Percentiles rank a stretch among this genome's conserved stretches.
These are phyloP conservation scores for Drosophila pegasa DNA, from an alignment of 2,888 invertebrate genomes.

Conservation along the genomic window DNA sequence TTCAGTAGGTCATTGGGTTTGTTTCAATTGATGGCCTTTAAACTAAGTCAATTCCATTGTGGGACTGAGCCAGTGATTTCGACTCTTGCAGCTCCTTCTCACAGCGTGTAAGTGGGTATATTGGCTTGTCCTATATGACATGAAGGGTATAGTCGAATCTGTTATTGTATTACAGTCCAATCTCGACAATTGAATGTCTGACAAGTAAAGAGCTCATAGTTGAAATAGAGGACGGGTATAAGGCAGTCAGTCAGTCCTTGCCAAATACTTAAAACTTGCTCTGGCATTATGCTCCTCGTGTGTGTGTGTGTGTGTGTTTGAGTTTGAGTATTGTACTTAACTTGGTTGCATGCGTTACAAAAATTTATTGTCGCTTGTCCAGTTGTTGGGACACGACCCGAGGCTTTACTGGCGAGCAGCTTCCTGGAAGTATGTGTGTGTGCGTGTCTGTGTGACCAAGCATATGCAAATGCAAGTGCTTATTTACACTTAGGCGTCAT, in stretches of 20 bases:
- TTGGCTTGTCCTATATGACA: not conserved
- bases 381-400: constrained; percentile 19
- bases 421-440: not conserved
- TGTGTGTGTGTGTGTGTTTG: not conserved
- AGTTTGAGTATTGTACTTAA: not conserved
- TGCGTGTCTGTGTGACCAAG: not conserved
- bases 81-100: not conserved
- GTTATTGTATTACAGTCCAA: no score
- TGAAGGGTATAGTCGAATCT: not conserved
- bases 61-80: constrained; percentile 9
- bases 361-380: constrained; percentile 26
- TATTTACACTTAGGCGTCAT: constrained; percentile 67
- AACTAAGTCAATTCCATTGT: constrained; percentile 16
- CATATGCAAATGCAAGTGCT: constrained; percentile 56
- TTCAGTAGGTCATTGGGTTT: constrained; percentile 33
- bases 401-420: constrained; percentile 23
- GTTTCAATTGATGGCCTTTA: constrained; percentile 31
- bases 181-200: no score
- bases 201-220: no score
- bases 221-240: no score
- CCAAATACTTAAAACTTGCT: not conserved
- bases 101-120: not conserved
- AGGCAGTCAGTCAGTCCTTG: not conserved
- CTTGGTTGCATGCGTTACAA: constrained; percentile 10
- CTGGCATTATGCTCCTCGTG: not conserved